Evolutionary conservation across 2,888 invertebrate genomes (phyloP).

Genomic region (Ctena decussata): DNA sequence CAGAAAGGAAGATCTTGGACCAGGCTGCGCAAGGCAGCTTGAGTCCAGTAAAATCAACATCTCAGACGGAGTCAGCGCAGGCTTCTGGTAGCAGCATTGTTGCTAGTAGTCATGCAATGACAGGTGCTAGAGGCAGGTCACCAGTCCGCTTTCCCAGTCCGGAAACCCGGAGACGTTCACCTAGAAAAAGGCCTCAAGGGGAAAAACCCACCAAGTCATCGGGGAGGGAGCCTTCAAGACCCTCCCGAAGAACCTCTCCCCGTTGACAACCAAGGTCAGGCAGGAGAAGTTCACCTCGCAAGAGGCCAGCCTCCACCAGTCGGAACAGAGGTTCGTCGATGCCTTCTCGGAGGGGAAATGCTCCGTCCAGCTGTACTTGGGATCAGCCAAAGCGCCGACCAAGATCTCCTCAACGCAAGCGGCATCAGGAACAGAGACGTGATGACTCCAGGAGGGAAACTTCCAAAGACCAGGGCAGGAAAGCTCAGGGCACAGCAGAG

Average conservation of each 20-base stretch:
- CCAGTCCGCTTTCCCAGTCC: neutral
- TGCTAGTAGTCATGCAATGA: neutral
- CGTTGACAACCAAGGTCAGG: too few relatives aligned
- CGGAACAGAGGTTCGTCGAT: neutral
- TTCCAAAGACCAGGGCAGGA: neutral
- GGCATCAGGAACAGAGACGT: too few relatives aligned
- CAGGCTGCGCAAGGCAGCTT: neutral
- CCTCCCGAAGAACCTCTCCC: too few relatives aligned
- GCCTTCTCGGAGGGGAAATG: neutral
- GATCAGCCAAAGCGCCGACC: too few relatives aligned
- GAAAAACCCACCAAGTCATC: too few relatives aligned
- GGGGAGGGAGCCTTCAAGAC: neutral
- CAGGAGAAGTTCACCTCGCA: neutral
- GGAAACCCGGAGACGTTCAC: neutral
- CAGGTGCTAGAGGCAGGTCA: neutral
- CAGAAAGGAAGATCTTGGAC: neutral
- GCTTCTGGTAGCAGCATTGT: neutral
- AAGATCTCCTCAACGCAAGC: too few relatives aligned
- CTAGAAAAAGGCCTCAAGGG: neutral
- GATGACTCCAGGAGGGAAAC: neutral
- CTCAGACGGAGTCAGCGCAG: neutral
- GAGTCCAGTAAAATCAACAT: neutral
- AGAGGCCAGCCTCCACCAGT: neutral
- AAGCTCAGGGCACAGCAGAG: neutral
- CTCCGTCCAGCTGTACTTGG: too few relatives aligned